phyloP scores from a whole-genome alignment of 2,113 vertebrate genomes.

The Hemiscyllium ocellatum region DNA sequence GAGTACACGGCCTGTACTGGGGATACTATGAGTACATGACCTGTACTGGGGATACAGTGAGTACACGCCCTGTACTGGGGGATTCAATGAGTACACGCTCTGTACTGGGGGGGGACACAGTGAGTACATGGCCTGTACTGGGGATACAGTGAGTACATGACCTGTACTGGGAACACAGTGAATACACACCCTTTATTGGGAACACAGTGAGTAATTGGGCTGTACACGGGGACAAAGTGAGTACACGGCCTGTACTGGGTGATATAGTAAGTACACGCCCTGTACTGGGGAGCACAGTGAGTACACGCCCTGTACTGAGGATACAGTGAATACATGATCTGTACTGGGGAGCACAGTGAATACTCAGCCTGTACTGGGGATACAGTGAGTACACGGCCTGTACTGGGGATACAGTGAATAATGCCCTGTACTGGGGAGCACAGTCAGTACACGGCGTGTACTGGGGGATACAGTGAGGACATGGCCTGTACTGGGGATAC shows the following conservation, averaged over 20 bases:
- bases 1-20: no score
- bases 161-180: no score
- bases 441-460: neutral
- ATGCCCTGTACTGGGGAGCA: neutral
- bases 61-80: neutral
- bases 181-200: neutral
- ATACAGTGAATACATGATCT: neutral
- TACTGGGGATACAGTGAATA: neutral
- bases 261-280: neutral
- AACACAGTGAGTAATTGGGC: no score
- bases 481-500: neutral
- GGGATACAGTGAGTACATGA: no score
- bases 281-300: neutral
- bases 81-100: neutral
- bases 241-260: neutral
- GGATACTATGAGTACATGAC: neutral
- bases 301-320: neutral
- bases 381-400: neutral
- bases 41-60: neutral
- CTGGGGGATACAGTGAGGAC: neutral
- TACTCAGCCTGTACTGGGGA: neutral
- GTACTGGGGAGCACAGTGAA: neutral
- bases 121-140: neutral
- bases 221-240: no score
- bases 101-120: neutral